Evolutionary conservation across 2,113 vertebrate genomes (phyloP).

Genomic region (Cricetomys ansorgei): DNA sequence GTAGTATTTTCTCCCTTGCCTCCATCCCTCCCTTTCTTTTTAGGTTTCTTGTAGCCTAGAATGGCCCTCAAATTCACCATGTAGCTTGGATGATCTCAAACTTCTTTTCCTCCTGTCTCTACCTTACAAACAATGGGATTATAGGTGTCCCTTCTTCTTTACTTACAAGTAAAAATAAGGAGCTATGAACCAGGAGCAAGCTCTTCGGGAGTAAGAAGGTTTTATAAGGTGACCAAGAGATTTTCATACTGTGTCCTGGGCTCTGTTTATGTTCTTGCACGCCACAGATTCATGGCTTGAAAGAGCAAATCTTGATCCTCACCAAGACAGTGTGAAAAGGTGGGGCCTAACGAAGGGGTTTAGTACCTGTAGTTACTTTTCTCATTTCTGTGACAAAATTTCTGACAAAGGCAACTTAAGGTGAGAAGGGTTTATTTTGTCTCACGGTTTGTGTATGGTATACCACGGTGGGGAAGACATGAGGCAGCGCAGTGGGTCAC

Average conservation of each 20-base stretch:
- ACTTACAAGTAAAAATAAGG: background rate
- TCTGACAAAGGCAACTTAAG: background rate
- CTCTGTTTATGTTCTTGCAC: background rate
- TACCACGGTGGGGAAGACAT: background rate
- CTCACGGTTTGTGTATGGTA: background rate
- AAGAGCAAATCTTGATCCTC: background rate
- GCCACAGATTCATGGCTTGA: background rate
- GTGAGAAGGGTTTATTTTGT: background rate
- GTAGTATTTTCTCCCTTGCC: background rate
- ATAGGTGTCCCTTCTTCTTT: background rate
- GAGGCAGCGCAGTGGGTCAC: background rate
- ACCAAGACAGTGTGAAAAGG: background rate
- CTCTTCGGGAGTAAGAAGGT: background rate
- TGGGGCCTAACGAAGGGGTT: background rate
- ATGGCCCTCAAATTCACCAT: background rate
- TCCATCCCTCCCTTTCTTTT: background rate
- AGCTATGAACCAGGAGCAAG: background rate
- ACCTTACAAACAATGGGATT: background rate
- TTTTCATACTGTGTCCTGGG: background rate
- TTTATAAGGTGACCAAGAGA: background rate
- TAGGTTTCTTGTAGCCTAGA: background rate
- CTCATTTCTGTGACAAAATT: background rate
- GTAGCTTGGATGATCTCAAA: background rate
- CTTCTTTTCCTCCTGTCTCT: background rate
- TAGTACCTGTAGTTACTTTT: background rate